Conservation (phyloP, 2,113 vertebrate genomes). For the Podarcis cretensis region DNA sequence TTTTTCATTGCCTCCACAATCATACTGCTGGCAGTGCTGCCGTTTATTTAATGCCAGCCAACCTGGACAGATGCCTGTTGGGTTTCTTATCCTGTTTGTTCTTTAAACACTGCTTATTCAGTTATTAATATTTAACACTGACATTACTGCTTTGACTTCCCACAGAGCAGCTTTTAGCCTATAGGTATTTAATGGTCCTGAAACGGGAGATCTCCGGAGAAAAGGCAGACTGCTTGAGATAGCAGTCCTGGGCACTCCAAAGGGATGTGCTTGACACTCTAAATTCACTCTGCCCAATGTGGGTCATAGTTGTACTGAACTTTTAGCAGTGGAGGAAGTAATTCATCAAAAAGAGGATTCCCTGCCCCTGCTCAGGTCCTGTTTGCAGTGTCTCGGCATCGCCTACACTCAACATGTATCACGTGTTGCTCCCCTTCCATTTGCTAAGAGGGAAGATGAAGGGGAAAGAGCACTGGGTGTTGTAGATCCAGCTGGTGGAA, state of each 20-base stretch:
- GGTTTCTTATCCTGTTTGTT: slow-evolving; percentile 20
- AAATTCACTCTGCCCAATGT: not conserved
- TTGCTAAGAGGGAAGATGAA: too few relatives aligned
- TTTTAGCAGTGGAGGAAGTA: not conserved
- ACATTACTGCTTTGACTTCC: slow-evolving; percentile 21
- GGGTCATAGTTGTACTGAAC: not conserved
- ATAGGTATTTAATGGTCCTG: slow-evolving; percentile 5
- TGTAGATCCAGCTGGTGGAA: too few relatives aligned
- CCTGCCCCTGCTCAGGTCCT: not conserved
- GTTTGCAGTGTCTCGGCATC: too few relatives aligned
- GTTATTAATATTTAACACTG: slow-evolving; percentile 31
- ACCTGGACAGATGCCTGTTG: slow-evolving; percentile 13
- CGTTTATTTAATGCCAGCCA: slow-evolving; percentile 29
- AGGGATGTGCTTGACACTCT: not conserved
- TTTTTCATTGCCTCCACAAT: not conserved
- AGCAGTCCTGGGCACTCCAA: not conserved
- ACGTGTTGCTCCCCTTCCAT: too few relatives aligned
- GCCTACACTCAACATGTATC: too few relatives aligned
- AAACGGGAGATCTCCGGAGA: not conserved
- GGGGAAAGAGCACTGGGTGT: too few relatives aligned
- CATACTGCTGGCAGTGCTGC: not conserved
- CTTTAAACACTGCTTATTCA: slow-evolving; percentile 19
- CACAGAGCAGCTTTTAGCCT: slow-evolving; percentile 12
- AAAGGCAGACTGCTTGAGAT: not conserved
- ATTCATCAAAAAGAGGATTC: not conserved